Evolutionary conservation across 30 jellyfish, hydroid and myxozoan species (phyloP), one percentile per base, ranked within the genome.

Genomic region (Aurelia aurita): DNA sequence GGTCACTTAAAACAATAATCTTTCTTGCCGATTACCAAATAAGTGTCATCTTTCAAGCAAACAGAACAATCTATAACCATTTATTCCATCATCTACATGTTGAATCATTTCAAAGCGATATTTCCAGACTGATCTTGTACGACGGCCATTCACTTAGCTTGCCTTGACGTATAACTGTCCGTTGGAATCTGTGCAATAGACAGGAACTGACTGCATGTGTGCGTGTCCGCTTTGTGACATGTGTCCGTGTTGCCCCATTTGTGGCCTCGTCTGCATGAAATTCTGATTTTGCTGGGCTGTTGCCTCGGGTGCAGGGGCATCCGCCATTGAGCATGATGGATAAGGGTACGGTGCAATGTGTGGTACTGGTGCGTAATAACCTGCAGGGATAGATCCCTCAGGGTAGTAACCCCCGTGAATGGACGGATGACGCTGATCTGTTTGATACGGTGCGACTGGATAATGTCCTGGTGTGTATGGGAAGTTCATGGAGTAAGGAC

Each of bases 391-490:
- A 0, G 89, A 43, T 11, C 89, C 95, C 75, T 94, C 99, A 46
- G 84, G 84, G 82, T 94, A 97, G 60, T 94, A 94, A 20, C 95
- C 93, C 19, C 98, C 90, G 79, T 94, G 96, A 82, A 94, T 77
- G 10, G 97, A 70, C 5, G 91, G 85, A 54, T 94, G 94, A 60
- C 94, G 99, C 32, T 87, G 93, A 19, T 96, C 96, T 11, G 99
- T 82, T 2, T 97, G 68, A 72, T 92, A 92, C 4, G 95, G 89
- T 47, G 89, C 89, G n/a, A 83, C 87, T 2, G 89, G 89, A 47
- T 88, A 88, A 55, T 88, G 99, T 59, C 99, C 99, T 26, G 94
- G 86, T 29, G 91, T 84, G 53, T 97, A 97, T 53, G 99, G 99
- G 58, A 89, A 94, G 83, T 83, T 83, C 77, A 83, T 69, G 51